Evolutionary conservation across 2,888 invertebrate genomes (phyloP).

Genomic region (Dynastes hyllus): DNA sequence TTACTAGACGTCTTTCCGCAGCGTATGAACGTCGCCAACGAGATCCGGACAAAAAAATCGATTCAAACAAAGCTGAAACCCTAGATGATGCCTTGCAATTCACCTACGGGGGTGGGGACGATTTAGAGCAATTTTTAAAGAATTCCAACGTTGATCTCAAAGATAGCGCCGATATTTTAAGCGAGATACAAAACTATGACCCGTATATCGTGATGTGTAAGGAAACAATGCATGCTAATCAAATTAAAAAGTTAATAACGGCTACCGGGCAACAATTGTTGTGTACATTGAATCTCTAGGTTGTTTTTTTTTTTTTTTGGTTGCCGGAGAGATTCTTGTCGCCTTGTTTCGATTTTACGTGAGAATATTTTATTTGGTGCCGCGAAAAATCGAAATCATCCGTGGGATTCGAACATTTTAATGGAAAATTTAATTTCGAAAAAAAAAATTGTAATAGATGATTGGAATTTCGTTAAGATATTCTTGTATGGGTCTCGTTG

Average conservation of each 20-base stretch:
- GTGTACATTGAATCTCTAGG: constrained; percentile 68
- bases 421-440: too few species aligned
- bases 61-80: constrained; percentile 16
- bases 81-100: constrained; percentile 33
- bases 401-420: too few species aligned
- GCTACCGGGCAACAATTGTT: constrained; percentile 76
- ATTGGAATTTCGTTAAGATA: too few species aligned
- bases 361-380: too few species aligned
- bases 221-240: constrained; percentile 77
- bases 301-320: background rate
- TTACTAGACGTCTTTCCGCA: constrained; percentile 70
- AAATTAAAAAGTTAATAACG: constrained; percentile 76
- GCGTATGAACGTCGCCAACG: constrained; percentile 61
- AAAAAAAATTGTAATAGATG: too few species aligned
- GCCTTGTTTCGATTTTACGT: too few species aligned
- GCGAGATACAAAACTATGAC: constrained; percentile 70
- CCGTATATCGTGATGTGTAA: constrained; percentile 72
- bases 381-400: too few species aligned
- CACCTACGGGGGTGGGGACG: constrained; percentile 29
- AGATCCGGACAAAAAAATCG: constrained; percentile 31
- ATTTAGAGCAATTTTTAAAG: constrained; percentile 41
- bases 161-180: constrained; percentile 64
- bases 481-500: too few species aligned
- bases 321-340: too few species aligned
- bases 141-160: constrained; percentile 54